These are phyloP conservation scores for Drosophila mimetica DNA, from an alignment of 2,888 invertebrate genomes.

Conservation along the genomic window DNA sequence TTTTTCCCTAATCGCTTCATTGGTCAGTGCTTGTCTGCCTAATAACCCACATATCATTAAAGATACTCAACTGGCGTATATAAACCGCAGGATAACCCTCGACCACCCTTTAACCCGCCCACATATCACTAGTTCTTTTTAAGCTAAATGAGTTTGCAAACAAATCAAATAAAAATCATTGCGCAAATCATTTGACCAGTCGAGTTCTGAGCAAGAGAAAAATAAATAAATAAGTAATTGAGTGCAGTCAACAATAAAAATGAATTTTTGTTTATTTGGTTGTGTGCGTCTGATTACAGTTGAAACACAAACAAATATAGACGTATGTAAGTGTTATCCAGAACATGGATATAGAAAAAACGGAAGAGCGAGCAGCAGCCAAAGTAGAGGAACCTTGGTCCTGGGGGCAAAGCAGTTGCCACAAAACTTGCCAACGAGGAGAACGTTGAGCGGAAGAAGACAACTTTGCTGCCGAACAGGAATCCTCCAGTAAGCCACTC, in stretches of 20 bases:
- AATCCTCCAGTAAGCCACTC: slow-evolving; percentile 27
- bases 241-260: slow-evolving; percentile 75
- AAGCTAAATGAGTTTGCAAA: slow-evolving; percentile 49
- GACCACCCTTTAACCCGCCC: slow-evolving; percentile 21
- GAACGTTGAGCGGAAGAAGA: slow-evolving; percentile 15
- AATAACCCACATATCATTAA: slow-evolving; percentile 60
- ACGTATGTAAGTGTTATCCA: slow-evolving; percentile 15
- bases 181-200: slow-evolving; percentile 14
- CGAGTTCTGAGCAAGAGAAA: slow-evolving; percentile 17
- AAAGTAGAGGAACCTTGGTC: slow-evolving; percentile 5
- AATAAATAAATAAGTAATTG: slow-evolving; percentile 67
- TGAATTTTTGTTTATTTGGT: slow-evolving; percentile 46
- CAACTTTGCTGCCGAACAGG: slow-evolving; percentile 27
- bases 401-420: slow-evolving; percentile 34
- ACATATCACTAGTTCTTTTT: slow-evolving; percentile 32
- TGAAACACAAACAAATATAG: slow-evolving; percentile 45
- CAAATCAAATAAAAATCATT: slow-evolving; percentile 39
- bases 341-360: slow-evolving; percentile 4
- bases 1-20: slow-evolving; percentile 60
- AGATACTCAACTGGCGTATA: slow-evolving; percentile 18
- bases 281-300: slow-evolving; percentile 50
- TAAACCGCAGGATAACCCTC: slow-evolving; percentile 19
- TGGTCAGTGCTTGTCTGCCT: slow-evolving; percentile 37
- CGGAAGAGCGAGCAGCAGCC: not conserved
- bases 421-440: slow-evolving; percentile 31